Conservation (phyloP, 2,888 invertebrate species). For the Anoplius nigerrimus region DNA sequence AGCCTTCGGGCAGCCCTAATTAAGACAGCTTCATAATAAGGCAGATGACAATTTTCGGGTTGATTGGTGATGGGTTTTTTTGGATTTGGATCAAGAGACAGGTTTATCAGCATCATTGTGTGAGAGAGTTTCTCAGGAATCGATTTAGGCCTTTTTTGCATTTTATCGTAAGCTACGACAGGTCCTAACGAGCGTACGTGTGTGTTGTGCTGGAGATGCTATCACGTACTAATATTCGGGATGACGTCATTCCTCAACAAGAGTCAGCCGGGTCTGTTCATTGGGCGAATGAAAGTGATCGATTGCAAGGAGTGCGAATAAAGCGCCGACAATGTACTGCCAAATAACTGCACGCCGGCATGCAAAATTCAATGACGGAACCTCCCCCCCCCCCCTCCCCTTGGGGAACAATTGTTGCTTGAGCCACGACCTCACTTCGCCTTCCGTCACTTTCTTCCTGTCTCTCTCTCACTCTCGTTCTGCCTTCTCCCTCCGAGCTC, state of each 20-base stretch:
- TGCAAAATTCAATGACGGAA: constrained; percentile 63
- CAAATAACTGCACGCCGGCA: constrained; percentile 56
- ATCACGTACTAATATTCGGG: constrained; percentile 34
- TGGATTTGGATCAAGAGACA: too few relatives aligned
- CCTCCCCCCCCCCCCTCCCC: constrained; percentile 18
- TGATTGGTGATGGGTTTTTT: too few relatives aligned
- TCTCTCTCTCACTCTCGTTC: constrained; percentile 15
- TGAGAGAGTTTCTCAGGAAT: too few relatives aligned
- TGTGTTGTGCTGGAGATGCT: constrained; percentile 10
- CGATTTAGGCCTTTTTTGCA: too few relatives aligned
- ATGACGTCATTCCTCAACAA: constrained; percentile 35
- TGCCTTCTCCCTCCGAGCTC: constrained; percentile 37
- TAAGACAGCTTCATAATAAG: constrained; percentile 43
- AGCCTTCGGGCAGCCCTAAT: constrained; percentile 45
- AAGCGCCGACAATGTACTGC: constrained; percentile 54
- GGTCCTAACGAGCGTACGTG: too few relatives aligned
- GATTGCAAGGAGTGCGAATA: constrained; percentile 54
- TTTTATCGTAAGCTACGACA: too few relatives aligned
- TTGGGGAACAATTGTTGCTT: constrained; percentile 42
- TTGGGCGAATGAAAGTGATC: constrained; percentile 52
- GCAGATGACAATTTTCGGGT: too few relatives aligned
- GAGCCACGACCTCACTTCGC: constrained; percentile 50
- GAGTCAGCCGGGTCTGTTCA: constrained; percentile 33
- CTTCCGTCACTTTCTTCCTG: constrained; percentile 43
- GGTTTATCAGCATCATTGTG: too few relatives aligned